Percentiles rank a stretch among this genome's conserved stretches.
Conservation (phyloP, 1,140 invertebrate genomes). For the Heliconius eleuchia region DNA sequence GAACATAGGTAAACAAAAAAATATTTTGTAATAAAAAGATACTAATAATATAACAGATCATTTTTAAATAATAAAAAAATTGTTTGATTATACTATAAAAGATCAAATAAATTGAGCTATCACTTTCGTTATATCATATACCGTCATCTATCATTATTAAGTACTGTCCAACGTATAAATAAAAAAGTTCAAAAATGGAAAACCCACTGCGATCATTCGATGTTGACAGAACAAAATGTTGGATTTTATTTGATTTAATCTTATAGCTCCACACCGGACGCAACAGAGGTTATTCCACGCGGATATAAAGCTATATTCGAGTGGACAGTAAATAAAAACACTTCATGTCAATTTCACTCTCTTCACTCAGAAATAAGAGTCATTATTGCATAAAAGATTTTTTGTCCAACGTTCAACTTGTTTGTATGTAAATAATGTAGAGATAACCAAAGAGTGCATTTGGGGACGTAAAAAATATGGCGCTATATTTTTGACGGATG, state of each 20-base stretch:
- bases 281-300: constrained; percentile 19
- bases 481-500: not conserved
- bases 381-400: not conserved
- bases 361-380: not conserved
- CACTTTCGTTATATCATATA: not conserved
- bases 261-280: constrained; percentile 9
- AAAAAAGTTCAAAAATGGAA: constrained; percentile 29
- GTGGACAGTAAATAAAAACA: constrained; percentile 2
- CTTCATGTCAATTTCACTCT: not conserved
- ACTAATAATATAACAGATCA: too few relatives aligned
- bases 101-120: not conserved
- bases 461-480: constrained; percentile 5
- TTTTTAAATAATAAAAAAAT: too few relatives aligned
- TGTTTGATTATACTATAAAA: not conserved
- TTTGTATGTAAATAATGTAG: not conserved
- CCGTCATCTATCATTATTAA: not conserved
- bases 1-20: too few relatives aligned
- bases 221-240: constrained; percentile 23
- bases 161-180: constrained; percentile 13
- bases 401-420: not conserved
- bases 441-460: constrained; percentile 11
- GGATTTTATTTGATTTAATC: constrained; percentile 22
- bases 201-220: constrained; percentile 19
- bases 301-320: constrained; percentile 3
- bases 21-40: too few relatives aligned